Evolutionary conservation across 2,888 invertebrate species (phyloP), one percentile per base, ranked within the genome.

Genomic region (Coelinius sp.): DNA sequence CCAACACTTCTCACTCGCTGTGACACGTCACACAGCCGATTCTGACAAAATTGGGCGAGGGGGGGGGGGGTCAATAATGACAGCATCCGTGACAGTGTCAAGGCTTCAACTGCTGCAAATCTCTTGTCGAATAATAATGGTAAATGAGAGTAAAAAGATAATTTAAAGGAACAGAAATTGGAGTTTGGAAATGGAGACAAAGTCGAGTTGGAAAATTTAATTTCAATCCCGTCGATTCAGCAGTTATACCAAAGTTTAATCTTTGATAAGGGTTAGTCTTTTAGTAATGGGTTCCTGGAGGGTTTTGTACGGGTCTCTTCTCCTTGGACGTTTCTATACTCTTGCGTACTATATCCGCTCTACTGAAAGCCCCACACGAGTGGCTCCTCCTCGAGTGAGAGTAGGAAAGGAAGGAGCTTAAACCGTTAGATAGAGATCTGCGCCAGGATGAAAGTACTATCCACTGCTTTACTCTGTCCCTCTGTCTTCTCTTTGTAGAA

Each of bases 161-260:
- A 38, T 31, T n/a, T 38, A 22, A 44, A 66, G 53, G 14, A 25
- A 46, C 27, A 44, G 22, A n/a, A 22, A 25, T 27, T n/a, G 44
- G 25, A 49, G 46, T 49, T 49, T 17, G 27, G 31, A 14, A 22
- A 66, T 65, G 56, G 64, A 68, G 71, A 73, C 66, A 70, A 52
- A 63, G 63, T 41, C 41, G 78, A 78, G 85, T 83, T 85, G 85
- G 86, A 87, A 89, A 89, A 89, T 89, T 89, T 89, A 89, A 90
- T 90, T 89, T 89, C 89, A 87, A 89, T 89, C 88, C 88, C 88
- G 89, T 89, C 89, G 89, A 89, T 89, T 89, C 89, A 89, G 89
- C 89, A 89, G 88, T 89, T 88, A 88, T 89, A 89, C 89, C 87
- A 84, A 88, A 89, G 89, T 89, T 89, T 89, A 89, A 89, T 89